Conservation (phyloP, 1,140 invertebrate genomes). For the Goniozus legneri region DNA sequence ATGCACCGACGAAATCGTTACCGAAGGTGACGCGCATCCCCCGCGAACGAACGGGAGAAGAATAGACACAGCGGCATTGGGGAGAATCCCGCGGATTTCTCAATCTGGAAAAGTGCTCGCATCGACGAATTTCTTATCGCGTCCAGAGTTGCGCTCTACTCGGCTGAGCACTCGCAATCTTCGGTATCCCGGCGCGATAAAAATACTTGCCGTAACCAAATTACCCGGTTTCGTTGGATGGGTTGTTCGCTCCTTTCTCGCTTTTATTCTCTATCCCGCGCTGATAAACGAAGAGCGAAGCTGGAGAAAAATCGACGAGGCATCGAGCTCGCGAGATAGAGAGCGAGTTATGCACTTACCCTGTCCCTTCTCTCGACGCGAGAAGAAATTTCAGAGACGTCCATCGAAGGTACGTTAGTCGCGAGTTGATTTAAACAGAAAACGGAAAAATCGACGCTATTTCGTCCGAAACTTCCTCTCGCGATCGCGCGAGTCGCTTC, state of each 20-base stretch:
- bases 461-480: conserved; percentile 6
- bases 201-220: conserved; percentile 32
- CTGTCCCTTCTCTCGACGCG: conserved; percentile 8
- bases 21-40: too few species aligned
- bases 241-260: too few species aligned
- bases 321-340: conserved; percentile 1
- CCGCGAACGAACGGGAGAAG: too few species aligned
- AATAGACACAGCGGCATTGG: too few species aligned
- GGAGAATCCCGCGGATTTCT: too few species aligned
- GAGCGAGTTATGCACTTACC: background rate
- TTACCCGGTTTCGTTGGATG: too few species aligned
- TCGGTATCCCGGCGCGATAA: conserved; percentile 23
- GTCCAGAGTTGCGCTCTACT: too few species aligned
- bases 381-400: conserved; percentile 12
- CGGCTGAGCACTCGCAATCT: conserved; percentile 10
- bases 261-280: too few species aligned
- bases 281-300: conserved; percentile 22
- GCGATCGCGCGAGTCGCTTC: conserved; percentile 8
- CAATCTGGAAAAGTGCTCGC: too few species aligned
- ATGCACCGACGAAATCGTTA: too few species aligned
- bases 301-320: background rate
- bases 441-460: conserved; percentile 12
- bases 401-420: too few species aligned
- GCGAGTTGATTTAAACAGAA: conserved; percentile 6
- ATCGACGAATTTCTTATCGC: too few species aligned